phyloP scores from a whole-genome alignment of 2,888 invertebrate species.

The Nyleta sp. region DNA sequence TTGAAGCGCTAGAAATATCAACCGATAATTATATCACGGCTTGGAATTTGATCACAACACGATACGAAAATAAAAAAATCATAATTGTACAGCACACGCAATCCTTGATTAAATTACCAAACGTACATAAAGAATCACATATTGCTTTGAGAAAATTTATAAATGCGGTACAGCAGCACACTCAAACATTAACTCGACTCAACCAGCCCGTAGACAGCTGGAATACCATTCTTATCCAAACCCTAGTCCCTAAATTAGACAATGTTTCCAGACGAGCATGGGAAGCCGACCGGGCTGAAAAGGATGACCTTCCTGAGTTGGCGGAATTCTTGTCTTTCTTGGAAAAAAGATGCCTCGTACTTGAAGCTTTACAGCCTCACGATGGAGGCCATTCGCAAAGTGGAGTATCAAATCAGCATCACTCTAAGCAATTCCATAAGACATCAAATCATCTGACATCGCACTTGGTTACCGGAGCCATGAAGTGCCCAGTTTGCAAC shows the following conservation, averaged over 20 bases:
- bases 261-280: neutral
- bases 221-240: constrained; percentile 9
- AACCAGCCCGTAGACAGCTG: neutral
- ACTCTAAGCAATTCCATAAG: neutral
- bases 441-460: neutral
- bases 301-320: neutral
- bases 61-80: neutral
- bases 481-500: neutral
- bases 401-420: neutral
- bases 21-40: neutral
- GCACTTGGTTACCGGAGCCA: neutral
- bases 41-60: neutral
- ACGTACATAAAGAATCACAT: neutral
- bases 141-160: neutral
- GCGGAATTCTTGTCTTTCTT: constrained; percentile 4
- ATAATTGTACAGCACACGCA: neutral
- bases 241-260: neutral
- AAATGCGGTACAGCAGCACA: neutral
- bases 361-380: neutral
- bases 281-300: neutral
- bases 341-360: neutral
- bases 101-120: neutral
- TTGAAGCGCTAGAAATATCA: constrained; percentile 7
- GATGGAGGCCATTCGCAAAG: neutral
- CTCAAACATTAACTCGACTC: neutral